Evolutionary conservation across 2,797 vertebrate genomes (phyloP), one percentile per base, ranked within the genome.

Genomic region (Amblyraja radiata): DNA sequence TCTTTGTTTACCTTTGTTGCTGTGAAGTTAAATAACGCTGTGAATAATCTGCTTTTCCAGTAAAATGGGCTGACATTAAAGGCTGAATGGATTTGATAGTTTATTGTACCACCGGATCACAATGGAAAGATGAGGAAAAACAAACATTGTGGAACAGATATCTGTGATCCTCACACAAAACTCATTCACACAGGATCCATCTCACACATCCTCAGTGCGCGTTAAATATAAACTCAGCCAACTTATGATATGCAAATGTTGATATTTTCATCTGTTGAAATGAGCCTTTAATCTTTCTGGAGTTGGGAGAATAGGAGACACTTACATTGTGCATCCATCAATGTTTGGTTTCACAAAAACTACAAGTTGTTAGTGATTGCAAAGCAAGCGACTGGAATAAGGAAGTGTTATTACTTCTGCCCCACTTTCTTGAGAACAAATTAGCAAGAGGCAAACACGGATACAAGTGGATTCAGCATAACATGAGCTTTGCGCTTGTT

Each of bases 231-330:
- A 68, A 88, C 68, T 32, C n/a, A 68, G 65, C 18, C n/a, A 88
- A 36, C 84, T 88, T 88, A 68, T 68, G 84, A 88, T 65, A 68
- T 88, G 84, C 84, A 88, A 65, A 88, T 88, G n/a, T 88, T 88
- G 61, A 65, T 65, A 88, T 88, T 88, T 88, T 65, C 84, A 65
- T 88, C 84, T 88, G 18, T 16, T 88, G 84, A 68, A 21, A 21
- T 88, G n/a, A 88, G n/a, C 63, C 84, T 88, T 88, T 88, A 68
- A 88, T 68, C 84, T 88, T 21, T n/a, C n/a, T 68, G n/a, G n/a
- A 88, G 63, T 32, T 88, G 84, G 65, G 84, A 88, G 61, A 65
- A 68, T n/a, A 88, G 84, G 32, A 68, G 58, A 65, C n/a, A 88
- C 65, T 65, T 32, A 8, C 68, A 68, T 68, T 63, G 84, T 88